Conservation (phyloP, 2,888 invertebrate species). For the Campoletis raptor region DNA sequence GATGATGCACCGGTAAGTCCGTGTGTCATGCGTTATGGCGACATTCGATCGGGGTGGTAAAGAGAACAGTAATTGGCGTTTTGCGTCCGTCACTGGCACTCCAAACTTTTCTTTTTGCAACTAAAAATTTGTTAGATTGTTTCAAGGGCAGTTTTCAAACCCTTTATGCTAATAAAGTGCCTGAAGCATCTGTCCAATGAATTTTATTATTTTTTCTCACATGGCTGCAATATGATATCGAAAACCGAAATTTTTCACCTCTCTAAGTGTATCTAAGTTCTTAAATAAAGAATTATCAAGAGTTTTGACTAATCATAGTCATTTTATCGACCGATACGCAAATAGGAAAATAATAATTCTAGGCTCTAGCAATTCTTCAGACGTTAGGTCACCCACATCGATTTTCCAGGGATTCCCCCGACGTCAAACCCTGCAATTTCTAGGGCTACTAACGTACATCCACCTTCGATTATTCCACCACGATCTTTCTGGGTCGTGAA, state of each 20-base stretch:
- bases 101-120: neutral
- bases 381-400: conserved; percentile 79
- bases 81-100: neutral
- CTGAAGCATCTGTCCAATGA: no score
- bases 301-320: conserved; percentile 6
- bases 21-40: neutral
- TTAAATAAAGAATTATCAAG: conserved; percentile 35
- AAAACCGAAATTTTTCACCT: no score
- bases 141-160: neutral
- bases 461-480: conserved; percentile 38
- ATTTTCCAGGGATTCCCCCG: conserved; percentile 79
- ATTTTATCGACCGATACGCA: neutral
- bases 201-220: no score
- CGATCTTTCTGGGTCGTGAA: conserved; percentile 36
- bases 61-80: neutral
- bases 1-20: conserved; percentile 18
- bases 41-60: neutral
- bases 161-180: no score
- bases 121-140: neutral
- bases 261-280: no score
- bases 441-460: conserved; percentile 4
- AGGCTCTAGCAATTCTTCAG: conserved; percentile 73
- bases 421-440: conserved; percentile 57
- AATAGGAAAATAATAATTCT: conserved; percentile 47
- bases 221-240: no score